Base-by-base conservation (phyloP, 2,888 invertebrate genomes). In the Orthonevra nobilis region DNA sequence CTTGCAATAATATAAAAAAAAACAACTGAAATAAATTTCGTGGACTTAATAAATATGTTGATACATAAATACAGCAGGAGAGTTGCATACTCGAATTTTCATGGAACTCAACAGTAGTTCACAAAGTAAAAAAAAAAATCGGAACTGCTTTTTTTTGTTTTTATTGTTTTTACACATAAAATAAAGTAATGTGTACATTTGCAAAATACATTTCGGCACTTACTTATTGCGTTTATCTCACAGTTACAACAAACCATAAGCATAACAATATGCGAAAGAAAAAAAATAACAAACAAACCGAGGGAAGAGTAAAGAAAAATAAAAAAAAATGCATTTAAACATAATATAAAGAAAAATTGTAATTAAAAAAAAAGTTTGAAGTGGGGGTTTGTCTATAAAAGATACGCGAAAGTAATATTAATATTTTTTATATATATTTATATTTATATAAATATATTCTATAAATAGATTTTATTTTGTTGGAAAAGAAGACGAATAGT, bases 381-480 rank as follows among this genome's bases (percentile, higher is more conserved):
- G 72, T 79, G 79, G 79, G n/a, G 79, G 66, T 66, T 56, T 66
- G 66, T 48, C 42, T 54, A 42, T 36, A 66, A 54, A 52, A 44
- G 58, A 77, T 19, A 54, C 32, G 15, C 14, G 9, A 20, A 52
- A 50, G 56, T 52, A 72, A 79, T 66, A 52, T 54, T 73, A 79
- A 79, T 36, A 60, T 77, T 77, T 72, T 79, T 79, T 79, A 79
- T n/a, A n/a, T 79, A 60, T 79, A 79, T 79, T 73, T 79, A 79
- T 79, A 79, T 79, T 79, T 72, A 72, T 77, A 77, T 77, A 64
- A 79, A 79, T 79, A 79, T 79, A 79, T 79, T 79, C 79, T 79
- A 79, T 79, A 79, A 56, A 79, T 73, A 79, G 66, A 79, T 73
- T 79, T 79, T 79, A 79, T 79, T 79, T 79, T 79, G 79, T 79